A percentile compares a stretch with the other conserved stretches of the same genome.
phyloP scores from a whole-genome alignment of 2,797 vertebrate species.

The Sebastiscus tertius region DNA sequence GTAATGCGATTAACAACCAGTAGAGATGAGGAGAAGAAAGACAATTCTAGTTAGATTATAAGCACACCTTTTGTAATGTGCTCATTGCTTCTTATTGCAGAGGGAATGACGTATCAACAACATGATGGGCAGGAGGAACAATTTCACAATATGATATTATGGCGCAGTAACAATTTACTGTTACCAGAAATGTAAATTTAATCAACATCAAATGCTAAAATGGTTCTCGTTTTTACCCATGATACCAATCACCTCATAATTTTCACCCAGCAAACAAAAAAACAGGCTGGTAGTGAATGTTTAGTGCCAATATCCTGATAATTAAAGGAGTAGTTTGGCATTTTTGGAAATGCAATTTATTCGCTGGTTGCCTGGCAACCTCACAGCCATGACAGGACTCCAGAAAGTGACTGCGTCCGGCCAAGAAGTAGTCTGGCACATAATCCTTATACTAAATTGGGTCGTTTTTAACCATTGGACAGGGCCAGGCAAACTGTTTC shows the following conservation, averaged over 20 bases:
- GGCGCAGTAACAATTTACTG: not conserved
- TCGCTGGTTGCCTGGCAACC: not conserved
- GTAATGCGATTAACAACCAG: constrained; percentile 13
- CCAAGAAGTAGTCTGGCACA: not conserved
- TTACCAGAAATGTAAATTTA: not conserved
- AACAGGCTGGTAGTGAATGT: not conserved
- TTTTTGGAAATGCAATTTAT: not conserved
- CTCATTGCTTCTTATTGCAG: not conserved
- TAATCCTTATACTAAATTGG: not conserved
- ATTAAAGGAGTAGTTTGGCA: not conserved
- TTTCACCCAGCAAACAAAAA: not conserved
- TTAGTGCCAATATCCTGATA: not conserved
- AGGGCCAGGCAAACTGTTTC: not conserved
- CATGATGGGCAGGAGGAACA: not conserved
- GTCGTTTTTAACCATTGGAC: not conserved
- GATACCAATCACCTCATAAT: not conserved
- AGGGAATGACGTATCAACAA: not conserved
- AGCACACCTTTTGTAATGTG: not conserved
- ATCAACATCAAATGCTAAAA: not conserved
- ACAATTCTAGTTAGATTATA: not conserved
- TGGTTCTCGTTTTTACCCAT: not conserved
- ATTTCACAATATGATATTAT: not conserved
- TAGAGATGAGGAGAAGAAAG: not conserved
- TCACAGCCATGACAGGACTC: not conserved
- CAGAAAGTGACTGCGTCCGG: not conserved